Percentiles rank a stretch among this genome's conserved stretches.
These are phyloP conservation scores for Pterocles gutturalis DNA, from an alignment of 2,113 vertebrate species.

Conservation along the genomic window DNA sequence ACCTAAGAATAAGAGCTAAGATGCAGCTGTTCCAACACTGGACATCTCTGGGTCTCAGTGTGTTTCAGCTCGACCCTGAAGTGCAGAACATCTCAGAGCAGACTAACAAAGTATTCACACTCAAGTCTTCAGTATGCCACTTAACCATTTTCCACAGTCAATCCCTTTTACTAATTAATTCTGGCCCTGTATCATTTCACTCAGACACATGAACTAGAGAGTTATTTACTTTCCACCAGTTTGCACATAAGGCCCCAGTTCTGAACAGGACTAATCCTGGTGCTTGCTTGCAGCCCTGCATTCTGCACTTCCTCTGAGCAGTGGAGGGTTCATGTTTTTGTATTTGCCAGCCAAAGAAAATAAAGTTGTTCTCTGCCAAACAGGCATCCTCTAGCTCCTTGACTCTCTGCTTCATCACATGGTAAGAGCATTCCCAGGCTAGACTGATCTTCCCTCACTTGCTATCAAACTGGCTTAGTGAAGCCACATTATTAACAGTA, in stretches of 20 bases:
- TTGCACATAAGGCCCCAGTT: not conserved
- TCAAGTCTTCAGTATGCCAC: not conserved
- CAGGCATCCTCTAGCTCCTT: not conserved
- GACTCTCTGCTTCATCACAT: not conserved
- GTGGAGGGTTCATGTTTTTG: not conserved
- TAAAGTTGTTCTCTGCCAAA: not conserved
- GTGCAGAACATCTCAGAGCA: not conserved
- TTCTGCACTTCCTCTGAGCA: not conserved
- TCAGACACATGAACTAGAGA: not conserved
- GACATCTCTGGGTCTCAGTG: slow-evolving; percentile 29
- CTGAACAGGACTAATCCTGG: not conserved
- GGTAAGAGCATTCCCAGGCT: not conserved
- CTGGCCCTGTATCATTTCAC: not conserved
- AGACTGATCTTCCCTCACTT: not conserved
- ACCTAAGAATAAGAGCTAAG: slow-evolving; percentile 52
- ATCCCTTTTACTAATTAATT: slow-evolving; percentile 9
- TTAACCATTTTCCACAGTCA: slow-evolving; percentile 9
- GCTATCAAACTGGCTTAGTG: not conserved
- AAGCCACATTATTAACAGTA: not conserved
- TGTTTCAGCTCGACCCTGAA: not conserved
- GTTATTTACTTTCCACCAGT: slow-evolving; percentile 21
- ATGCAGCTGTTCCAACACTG: slow-evolving; percentile 74
- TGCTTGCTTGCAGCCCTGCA: not conserved
- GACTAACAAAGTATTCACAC: not conserved
- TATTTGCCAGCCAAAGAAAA: not conserved